Percentiles rank a stretch among this genome's conserved stretches.
phyloP scores from a whole-genome alignment of 2,888 invertebrate species.

The Caenorhabditis zanzibari region DNA sequence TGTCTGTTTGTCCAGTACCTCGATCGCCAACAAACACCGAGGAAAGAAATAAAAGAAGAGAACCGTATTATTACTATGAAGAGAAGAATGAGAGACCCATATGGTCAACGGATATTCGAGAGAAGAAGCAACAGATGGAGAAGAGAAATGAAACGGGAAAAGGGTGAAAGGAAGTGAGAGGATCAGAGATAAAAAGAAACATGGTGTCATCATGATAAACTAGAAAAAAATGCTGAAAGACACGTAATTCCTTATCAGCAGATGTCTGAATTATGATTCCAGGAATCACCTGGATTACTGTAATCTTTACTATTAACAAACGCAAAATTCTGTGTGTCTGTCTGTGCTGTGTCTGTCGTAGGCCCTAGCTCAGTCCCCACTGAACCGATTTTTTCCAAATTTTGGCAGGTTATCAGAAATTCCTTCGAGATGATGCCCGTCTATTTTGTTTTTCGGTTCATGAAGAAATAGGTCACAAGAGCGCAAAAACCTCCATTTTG shows the following conservation, averaged over 20 bases:
- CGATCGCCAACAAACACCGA: constrained; percentile 37
- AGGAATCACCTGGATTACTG: not conserved
- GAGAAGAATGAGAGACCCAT: constrained; percentile 27
- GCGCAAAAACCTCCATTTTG: no score
- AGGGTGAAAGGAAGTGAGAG: not conserved
- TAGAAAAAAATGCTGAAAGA: not conserved
- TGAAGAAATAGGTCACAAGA: no score
- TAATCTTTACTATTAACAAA: no score
- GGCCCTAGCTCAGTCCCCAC: no score
- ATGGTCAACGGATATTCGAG: constrained; percentile 52
- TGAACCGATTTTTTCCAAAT: no score
- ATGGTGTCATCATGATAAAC: constrained; percentile 9
- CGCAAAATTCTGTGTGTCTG: no score
- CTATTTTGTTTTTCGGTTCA: no score
- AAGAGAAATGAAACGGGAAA: not conserved
- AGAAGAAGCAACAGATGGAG: constrained; percentile 49
- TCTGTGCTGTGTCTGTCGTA: no score
- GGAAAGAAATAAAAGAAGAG: constrained; percentile 14
- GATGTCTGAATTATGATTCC: not conserved
- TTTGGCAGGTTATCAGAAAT: no score
- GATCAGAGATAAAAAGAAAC: not conserved
- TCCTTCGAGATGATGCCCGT: no score
- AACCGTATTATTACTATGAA: constrained; percentile 49
- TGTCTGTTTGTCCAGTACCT: constrained; percentile 54
- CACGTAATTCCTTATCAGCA: constrained; percentile 1